Conservation (phyloP, 2,113 vertebrate genomes). For the Arenaria interpres region DNA sequence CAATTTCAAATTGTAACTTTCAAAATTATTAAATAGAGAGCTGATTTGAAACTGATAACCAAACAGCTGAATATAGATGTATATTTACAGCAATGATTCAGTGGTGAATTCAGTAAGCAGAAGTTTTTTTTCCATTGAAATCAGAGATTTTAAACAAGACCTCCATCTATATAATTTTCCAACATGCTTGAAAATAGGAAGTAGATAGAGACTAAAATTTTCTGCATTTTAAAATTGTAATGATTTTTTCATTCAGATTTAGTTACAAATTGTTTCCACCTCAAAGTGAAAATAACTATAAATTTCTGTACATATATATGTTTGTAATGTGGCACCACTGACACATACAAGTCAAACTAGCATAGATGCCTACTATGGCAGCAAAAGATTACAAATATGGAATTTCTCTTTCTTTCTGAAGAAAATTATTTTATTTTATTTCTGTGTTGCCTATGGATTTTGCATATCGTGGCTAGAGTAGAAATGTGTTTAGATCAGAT, state of each 20-base stretch:
- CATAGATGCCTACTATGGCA: rapidly evolving
- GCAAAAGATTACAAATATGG: background rate
- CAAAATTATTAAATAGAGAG: background rate
- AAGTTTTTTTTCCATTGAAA: background rate
- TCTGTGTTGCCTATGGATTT: background rate
- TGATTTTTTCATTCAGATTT: background rate
- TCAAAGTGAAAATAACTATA: background rate
- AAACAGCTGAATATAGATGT: background rate
- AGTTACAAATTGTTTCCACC: background rate
- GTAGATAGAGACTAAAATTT: background rate
- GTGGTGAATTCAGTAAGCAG: background rate
- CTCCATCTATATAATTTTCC: background rate
- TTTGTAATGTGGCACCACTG: background rate
- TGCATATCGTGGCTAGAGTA: background rate
- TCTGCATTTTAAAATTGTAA: background rate
- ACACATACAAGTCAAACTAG: background rate
- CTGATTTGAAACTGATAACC: background rate
- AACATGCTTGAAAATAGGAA: background rate
- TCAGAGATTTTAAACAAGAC: background rate
- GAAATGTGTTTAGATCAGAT: background rate
- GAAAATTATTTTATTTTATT: no score
- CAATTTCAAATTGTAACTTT: background rate
- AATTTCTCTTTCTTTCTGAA: background rate
- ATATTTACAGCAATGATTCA: background rate
- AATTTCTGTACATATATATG: background rate